phyloP scores from a whole-genome alignment of 2,113 vertebrate genomes.

The Eurypyga helias region DNA sequence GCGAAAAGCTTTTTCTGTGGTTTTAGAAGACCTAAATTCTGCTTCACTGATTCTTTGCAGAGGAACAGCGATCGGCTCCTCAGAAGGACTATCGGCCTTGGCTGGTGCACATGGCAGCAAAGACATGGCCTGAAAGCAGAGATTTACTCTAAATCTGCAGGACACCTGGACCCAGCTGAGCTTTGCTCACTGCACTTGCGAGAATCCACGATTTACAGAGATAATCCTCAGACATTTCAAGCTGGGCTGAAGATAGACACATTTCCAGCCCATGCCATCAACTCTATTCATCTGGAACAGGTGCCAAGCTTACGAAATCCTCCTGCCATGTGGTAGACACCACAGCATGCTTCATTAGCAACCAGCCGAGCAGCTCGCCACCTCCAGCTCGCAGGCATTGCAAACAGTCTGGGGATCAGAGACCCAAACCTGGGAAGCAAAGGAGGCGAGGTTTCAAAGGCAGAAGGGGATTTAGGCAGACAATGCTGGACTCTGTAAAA shows the following conservation, averaged over 20 bases:
- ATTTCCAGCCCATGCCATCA: conserved; percentile 71
- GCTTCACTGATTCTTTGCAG: not conserved
- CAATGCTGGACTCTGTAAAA: not conserved
- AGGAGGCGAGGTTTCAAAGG: conserved; percentile 49
- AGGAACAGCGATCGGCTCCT: fast-evolving
- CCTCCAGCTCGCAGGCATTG: conserved; percentile 24
- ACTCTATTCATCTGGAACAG: conserved; percentile 58
- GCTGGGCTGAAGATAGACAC: conserved; percentile 33
- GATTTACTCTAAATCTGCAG: conserved; percentile 6
- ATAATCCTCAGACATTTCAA: conserved; percentile 63
- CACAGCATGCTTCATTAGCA: conserved; percentile 54
- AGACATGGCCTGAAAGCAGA: not conserved
- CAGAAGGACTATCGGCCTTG: not conserved
- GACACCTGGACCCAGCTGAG: conserved; percentile 24
- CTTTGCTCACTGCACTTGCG: not conserved
- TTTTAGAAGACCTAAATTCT: not conserved
- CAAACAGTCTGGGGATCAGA: conserved; percentile 54
- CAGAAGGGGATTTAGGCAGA: conserved; percentile 52
- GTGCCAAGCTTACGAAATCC: conserved; percentile 55
- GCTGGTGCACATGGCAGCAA: not conserved
- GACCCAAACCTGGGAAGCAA: conserved; percentile 20
- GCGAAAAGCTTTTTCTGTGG: not conserved
- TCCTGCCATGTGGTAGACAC: conserved; percentile 39
- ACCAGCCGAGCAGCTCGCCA: conserved; percentile 44
- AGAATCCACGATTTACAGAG: not conserved